Evolutionary conservation across 2,888 invertebrate genomes (phyloP), one percentile per base, ranked within the genome.

Genomic region (Drosophila eohydei): DNA sequence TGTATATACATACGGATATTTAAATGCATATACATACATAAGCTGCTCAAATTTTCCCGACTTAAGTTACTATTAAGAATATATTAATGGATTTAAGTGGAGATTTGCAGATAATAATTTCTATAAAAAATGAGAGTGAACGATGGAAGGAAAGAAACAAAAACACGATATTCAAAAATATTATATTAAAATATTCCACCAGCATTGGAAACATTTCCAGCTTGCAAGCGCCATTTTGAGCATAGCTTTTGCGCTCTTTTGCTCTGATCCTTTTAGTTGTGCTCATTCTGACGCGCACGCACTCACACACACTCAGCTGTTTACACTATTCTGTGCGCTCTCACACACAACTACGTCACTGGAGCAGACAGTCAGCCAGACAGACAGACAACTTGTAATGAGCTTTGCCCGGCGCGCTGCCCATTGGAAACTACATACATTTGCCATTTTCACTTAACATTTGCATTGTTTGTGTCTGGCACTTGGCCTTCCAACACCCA

Each of bases 391-490:
- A 21, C 41, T 32, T 44, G 28, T 58, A 71, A 64, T 72, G 62
- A 77, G 75, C 75, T 74, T 71, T 74, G 71, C 50, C 41, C 66
- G 57, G 40, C 41, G 44, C 43, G 59, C 28, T 56, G 52, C 43
- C 38, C 50, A 63, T 32, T 76, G 65, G 58, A 73, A 73, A 61
- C 72, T 76, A 51, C 55, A 55, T 50, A 65, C 48, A 60, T 28
- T 52, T 38, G 41, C 60, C 46, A 12, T 28, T 59, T 40, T 14
- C 48, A 44, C 43, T 50, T 26, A 12, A 11, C 30, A 51, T 71
- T 62, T 43, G 51, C 55, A 63, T 60, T 60, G 78, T 50, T 44
- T 63, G 43, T 63, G 61, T 48, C 28, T 71, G 64, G 46, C 51
- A 41, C 46, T 55, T 57, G 59, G 55, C 46, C 63, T 60, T 61